Evolutionary conservation across 64 coral and sea anemone genomes (phyloP), one percentile per base, ranked within the genome.

Genomic region (Cladopsammia gracilis): DNA sequence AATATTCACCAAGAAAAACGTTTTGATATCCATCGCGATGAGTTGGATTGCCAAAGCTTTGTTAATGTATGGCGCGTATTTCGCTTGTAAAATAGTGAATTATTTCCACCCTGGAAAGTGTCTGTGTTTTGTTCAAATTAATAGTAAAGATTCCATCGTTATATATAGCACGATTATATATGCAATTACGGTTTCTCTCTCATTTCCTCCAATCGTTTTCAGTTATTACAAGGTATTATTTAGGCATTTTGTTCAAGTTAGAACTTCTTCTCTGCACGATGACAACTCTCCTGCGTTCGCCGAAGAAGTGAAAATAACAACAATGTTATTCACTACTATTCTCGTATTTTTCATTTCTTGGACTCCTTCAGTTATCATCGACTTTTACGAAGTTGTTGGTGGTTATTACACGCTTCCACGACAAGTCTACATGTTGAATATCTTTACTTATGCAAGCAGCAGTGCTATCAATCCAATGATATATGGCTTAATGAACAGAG

Each of bases 381-480:
- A 75, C 43, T 75, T 75, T 75, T 12, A 46, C 10, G 71, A 75
- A 34, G 44, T 14, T 2, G 7, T 47, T 19, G 10, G 19, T 16
- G 71, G 71, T 16, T 14, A 75, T 1, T 48, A 88, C 19, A 74
- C 3, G 11, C 22, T 88, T 13, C 24, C 86, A 7, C 86, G 70
- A 12, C 51, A 88, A 19, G 50, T 88, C n/a, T 43, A 25, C 13
- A 48, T 88, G 1, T 50, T 88, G 0, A 20, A 51, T 47, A 48
- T 64, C 7, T 58, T 71, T 44, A 42, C 11, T 4, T 26, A 16
- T 10, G 86, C 86, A 10, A 42, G 66, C 10, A 75, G 52, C 19
- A 73, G 70, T 56, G 86, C 86, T 58, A 16, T 88, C 11, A 88
- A 88, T 46, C 86, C 86, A 25, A 4, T 88, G 9, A 88, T 88